These are phyloP conservation scores for Eupeodes latifasciatus DNA, from an alignment of 2,888 invertebrate genomes.

Conservation along the genomic window DNA sequence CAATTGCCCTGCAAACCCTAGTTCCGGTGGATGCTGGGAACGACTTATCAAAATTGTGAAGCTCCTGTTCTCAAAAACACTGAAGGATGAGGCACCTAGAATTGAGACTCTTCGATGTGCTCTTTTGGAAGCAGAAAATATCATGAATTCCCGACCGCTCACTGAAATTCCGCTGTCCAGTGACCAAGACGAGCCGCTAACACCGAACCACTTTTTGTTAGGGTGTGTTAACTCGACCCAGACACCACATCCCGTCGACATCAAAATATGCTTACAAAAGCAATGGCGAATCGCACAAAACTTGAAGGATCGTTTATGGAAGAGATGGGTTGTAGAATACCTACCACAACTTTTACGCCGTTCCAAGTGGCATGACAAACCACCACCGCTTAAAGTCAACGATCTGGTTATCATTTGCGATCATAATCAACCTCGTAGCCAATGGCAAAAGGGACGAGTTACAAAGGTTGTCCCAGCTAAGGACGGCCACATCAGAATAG, in stretches of 20 bases:
- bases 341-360: slow-evolving; percentile 61
- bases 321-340: slow-evolving; percentile 66
- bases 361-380: slow-evolving; percentile 29
- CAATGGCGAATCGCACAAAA: too few species aligned
- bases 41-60: slow-evolving; percentile 57
- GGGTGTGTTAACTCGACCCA: too few species aligned
- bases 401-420: slow-evolving; percentile 28
- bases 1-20: slow-evolving; percentile 54
- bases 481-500: not conserved
- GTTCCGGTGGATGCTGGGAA: slow-evolving; percentile 77
- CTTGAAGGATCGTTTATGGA: not conserved
- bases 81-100: slow-evolving; percentile 48
- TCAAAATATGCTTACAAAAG: too few species aligned
- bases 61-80: slow-evolving; percentile 22
- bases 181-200: too few species aligned
- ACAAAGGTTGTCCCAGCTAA: not conserved
- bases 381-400: slow-evolving; percentile 46
- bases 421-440: not conserved
- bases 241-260: too few species aligned
- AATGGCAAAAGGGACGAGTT: slow-evolving; percentile 1
- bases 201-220: too few species aligned
- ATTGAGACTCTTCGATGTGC: slow-evolving; percentile 66
- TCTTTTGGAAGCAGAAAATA: slow-evolving; percentile 66
- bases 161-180: too few species aligned
- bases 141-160: slow-evolving; percentile 61